Evolutionary conservation across 2,113 vertebrate genomes (phyloP).

Genomic region (Zonotrichia leucophrys): DNA sequence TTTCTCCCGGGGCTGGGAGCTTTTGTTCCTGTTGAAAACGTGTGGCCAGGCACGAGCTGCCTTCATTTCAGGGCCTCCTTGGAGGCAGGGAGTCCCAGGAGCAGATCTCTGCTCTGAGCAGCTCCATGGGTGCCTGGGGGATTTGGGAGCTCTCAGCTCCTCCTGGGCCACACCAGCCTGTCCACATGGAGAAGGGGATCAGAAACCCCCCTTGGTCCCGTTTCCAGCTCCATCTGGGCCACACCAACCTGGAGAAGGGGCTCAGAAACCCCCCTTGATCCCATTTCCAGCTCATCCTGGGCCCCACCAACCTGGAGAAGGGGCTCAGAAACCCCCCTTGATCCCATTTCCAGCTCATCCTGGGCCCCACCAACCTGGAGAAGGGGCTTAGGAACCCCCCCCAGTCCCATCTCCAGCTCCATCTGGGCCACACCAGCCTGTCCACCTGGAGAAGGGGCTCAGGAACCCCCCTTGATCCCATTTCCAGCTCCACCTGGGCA

Average conservation of each 20-base stretch:
- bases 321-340: no score
- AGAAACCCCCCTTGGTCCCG: no score
- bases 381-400: no score
- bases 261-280: background rate
- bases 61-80: background rate
- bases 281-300: background rate
- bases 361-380: no score
- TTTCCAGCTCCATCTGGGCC: no score
- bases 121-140: rapidly evolving
- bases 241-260: background rate
- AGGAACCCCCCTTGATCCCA: background rate
- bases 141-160: background rate
- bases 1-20: background rate
- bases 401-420: no score
- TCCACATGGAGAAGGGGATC: no score
- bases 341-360: background rate
- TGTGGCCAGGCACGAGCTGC: rapidly evolving
- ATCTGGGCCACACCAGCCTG: no score
- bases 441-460: rapidly evolving
- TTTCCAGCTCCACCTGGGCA: background rate
- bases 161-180: no score
- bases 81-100: background rate
- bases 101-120: rapidly evolving
- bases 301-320: background rate
- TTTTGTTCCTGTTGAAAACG: rapidly evolving